phyloP scores from a whole-genome alignment of 2,113 vertebrate genomes.

The Noturus placidus region DNA sequence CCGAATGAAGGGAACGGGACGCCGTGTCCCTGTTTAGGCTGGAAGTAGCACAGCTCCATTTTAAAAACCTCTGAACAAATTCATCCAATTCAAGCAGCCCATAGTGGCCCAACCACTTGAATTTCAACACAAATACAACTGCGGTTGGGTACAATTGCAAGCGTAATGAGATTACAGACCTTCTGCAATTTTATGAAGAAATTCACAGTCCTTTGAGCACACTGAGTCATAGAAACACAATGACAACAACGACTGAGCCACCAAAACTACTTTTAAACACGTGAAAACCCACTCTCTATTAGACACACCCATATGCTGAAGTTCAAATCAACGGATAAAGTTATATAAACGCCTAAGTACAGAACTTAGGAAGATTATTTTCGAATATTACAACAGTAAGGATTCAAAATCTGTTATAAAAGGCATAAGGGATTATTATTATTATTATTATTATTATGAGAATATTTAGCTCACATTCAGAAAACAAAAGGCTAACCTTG shows the following conservation, averaged over 20 bases:
- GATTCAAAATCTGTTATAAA: not conserved
- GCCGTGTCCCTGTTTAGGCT: not conserved
- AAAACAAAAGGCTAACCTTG: not conserved
- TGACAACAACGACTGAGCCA: not conserved
- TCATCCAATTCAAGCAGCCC: not conserved
- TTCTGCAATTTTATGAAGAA: not conserved
- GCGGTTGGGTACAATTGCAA: not conserved
- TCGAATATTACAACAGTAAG: not conserved
- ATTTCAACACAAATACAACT: slow-evolving; percentile 9
- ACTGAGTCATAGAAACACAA: not conserved
- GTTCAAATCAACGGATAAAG: not conserved
- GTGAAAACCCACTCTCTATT: not conserved
- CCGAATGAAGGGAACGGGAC: not conserved
- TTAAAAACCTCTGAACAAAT: not conserved
- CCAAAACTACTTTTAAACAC: not conserved
- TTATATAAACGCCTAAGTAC: not conserved
- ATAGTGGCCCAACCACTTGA: not conserved
- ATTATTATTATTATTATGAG: too few relatives aligned
- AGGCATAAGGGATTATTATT: not conserved
- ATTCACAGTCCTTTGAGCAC: not conserved
- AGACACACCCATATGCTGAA: not conserved
- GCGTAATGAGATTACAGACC: not conserved
- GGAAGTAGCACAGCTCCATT: not conserved
- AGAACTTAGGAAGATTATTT: not conserved
- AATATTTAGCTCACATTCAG: not conserved